phyloP scores from a whole-genome alignment of 2,113 vertebrate genomes.

The Gnathonemus echidnorhynchus region DNA sequence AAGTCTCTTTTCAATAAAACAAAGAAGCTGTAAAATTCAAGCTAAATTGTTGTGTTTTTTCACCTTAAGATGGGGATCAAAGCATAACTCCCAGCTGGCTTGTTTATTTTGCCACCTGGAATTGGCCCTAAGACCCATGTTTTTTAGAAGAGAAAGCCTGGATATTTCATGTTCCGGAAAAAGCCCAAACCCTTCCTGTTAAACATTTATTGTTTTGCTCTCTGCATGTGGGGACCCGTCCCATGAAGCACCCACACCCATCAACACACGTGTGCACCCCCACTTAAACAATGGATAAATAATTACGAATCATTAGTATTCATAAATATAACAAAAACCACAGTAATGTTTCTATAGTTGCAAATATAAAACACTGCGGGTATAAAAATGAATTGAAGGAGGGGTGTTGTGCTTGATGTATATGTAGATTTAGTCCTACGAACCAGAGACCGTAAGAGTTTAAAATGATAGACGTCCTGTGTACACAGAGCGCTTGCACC shows the following conservation, averaged over 20 bases:
- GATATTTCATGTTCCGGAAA: not conserved
- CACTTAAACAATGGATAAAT: not conserved
- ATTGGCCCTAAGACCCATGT: not conserved
- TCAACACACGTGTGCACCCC: not conserved
- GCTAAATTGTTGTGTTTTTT: not conserved
- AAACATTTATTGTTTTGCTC: not conserved
- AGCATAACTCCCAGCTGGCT: not conserved
- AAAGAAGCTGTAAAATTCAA: not conserved
- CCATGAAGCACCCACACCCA: not conserved
- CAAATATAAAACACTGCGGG: not conserved
- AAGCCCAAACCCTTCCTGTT: not conserved
- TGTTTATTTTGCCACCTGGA: not conserved
- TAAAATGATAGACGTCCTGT: not conserved
- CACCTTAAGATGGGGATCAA: not conserved
- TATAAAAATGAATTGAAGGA: not conserved
- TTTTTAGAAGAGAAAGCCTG: not conserved
- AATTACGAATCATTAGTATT: not conserved
- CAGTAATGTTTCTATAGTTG: not conserved
- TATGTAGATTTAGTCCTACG: not conserved
- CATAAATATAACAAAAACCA: not conserved
- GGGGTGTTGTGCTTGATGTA: not conserved
- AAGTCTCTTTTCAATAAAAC: not conserved
- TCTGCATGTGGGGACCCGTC: not conserved
- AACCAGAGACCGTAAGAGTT: not conserved
- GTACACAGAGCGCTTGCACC: not conserved